Evolutionary conservation across 2,888 invertebrate species (phyloP).

Genomic region (Conomelus anceps): DNA sequence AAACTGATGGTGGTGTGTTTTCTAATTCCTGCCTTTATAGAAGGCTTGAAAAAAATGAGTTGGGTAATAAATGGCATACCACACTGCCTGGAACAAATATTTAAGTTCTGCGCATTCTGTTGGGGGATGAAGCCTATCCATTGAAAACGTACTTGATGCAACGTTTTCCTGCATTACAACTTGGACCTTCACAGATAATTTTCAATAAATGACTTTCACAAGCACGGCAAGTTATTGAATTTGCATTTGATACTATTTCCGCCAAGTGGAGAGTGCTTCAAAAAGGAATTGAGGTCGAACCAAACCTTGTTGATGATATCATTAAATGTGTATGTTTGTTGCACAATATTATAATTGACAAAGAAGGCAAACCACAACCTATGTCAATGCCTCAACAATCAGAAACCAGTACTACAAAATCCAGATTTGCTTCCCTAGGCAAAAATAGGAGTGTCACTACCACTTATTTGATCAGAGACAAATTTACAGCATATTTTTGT

Average conservation of each 20-base stretch:
- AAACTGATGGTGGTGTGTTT: conserved; percentile 17
- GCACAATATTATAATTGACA: conserved; percentile 17
- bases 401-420: too few species aligned
- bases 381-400: too few species aligned
- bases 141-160: not conserved
- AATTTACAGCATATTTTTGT: too few species aligned
- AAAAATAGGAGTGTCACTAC: too few species aligned
- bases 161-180: conserved; percentile 6
- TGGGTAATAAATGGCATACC: not conserved
- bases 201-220: conserved; percentile 9
- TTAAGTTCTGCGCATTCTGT: conserved; percentile 2
- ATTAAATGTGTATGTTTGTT: conserved; percentile 15
- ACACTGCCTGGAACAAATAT: conserved; percentile 10
- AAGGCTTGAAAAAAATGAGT: conserved; percentile 8
- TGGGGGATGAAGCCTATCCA: conserved; percentile 17
- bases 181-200: not conserved
- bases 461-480: too few species aligned
- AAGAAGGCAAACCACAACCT: conserved; percentile 16
- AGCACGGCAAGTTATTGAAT: conserved; percentile 17
- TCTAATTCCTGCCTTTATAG: conserved; percentile 4
- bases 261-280: conserved; percentile 6
- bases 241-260: conserved; percentile 16
- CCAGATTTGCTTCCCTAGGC: too few species aligned
- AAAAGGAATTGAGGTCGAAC: conserved; percentile 13
- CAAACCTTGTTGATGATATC: conserved; percentile 8